Evolutionary conservation across 2,113 vertebrate genomes (phyloP), one percentile per base, ranked within the genome.

Genomic region (Apus apus): DNA sequence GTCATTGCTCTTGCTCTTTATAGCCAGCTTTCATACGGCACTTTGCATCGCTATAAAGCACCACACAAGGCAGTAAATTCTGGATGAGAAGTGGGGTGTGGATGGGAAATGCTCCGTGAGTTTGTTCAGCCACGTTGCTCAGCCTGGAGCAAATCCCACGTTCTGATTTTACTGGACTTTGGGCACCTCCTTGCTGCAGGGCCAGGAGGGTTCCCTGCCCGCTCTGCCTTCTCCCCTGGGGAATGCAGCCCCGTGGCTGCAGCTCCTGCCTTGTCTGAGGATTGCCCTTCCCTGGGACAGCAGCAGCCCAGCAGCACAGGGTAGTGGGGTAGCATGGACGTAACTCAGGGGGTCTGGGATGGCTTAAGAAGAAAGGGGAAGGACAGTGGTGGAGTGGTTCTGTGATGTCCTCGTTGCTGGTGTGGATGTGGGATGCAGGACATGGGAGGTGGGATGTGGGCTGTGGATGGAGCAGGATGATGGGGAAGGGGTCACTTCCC

Each of bases 11-110:
- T n/a, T 36, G 36, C 57, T 74, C 38, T 61, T 61, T 50, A 30
- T 18, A 40, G 50, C 27, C 66, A 32, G 76, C 77, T 38, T 38
- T 38, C 32, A 2, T 2, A 6, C 0, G 29, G 51, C 38, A 6
- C 62, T 68, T 48, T 3, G 85, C 16, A 0, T 21, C 9, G 61
- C 58, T 29, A 0, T 12, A 8, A 58, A 57, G 48, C 4, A 7
- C 22, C 22, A 0, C 5, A 8, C 19, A 7, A 7, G 15, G 1
- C 67, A 1, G 3, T 36, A 27, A 14, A 8, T 78, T 2, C 1
- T 5, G 68, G 17, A 11, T 3, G 45, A 54, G 68, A 9, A 7
- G 62, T 0, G 45, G 56, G 70, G 30, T 1, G 22, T 15, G 38
- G 61, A 15, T 58, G 67, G 74, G 84, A 12, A 40, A 10, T 13